Percentiles rank a stretch among this genome's conserved stretches.
These are phyloP conservation scores for Montipora sp. DNA, from an alignment of 64 coral and sea anemone genomes.

Conservation along the genomic window DNA sequence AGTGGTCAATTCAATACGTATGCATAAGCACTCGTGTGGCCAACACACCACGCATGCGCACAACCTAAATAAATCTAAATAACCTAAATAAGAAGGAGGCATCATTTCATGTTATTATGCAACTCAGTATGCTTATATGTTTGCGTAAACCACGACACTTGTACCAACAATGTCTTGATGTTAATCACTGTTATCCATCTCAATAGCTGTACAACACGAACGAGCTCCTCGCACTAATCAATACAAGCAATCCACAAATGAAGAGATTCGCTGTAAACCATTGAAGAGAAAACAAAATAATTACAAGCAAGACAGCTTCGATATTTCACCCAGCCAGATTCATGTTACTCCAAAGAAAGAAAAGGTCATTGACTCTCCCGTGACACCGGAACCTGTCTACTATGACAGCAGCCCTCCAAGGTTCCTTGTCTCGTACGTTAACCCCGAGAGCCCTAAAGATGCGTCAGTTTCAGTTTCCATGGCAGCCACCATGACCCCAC, in stretches of 20 bases:
- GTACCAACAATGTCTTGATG: background rate
- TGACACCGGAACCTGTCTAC: conserved; percentile 56
- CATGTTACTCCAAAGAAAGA: conserved; percentile 63
- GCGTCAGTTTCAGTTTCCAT: conserved; percentile 19
- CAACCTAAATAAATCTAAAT: too few species aligned
- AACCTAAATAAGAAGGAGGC: too few species aligned
- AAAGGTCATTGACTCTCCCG: conserved; percentile 42
- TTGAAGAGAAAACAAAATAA: conserved; percentile 74
- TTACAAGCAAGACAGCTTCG: conserved; percentile 49
- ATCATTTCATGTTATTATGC: too few species aligned
- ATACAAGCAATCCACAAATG: conserved; percentile 52
- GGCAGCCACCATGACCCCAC: conserved; percentile 73
- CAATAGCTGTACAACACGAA: conserved; percentile 92
- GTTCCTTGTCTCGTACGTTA: conserved; percentile 53
- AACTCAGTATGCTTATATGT: too few species aligned
- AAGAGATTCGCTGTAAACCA: conserved; percentile 55
- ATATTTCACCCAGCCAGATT: conserved; percentile 41
- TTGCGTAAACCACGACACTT: too few species aligned
- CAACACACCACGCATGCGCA: too few species aligned
- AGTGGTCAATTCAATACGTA: too few species aligned
- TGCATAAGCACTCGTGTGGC: too few species aligned
- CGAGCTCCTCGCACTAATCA: conserved; percentile 78
- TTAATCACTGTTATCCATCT: background rate
- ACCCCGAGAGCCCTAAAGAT: conserved; percentile 17
- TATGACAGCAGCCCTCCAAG: conserved; percentile 46